Base-by-base conservation (phyloP, 2,888 invertebrate species). In the Polymixis flavicincta region DNA sequence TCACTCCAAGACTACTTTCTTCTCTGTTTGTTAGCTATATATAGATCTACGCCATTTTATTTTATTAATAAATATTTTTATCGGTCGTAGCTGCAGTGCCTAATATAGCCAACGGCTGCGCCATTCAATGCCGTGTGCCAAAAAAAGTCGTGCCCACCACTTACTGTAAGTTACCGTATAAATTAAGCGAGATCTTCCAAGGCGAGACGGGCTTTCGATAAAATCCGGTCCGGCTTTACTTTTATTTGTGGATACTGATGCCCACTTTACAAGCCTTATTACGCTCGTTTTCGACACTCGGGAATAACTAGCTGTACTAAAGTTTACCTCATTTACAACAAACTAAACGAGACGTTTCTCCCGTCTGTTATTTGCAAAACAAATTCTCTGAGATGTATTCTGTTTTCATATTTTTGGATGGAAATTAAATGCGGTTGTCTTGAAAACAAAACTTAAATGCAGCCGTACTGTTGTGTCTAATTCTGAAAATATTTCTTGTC, bases 121-220 rank as follows among this genome's bases (percentile, higher is more conserved):
- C 66, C 61, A 74, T 55, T 90, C 93, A 93, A 92, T 93, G 93
- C 83, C 92, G 88, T 91, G 91, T 90, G 91, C 93, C 92, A 93
- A 93, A 93, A 78, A 93, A 93, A 91, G 90, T 90, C 90, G 87
- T 87, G 89, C 88, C 87, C 77, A 86, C 84, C 83, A 85, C 87
- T 89, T 90, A 87, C 84, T 89, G 85, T 86, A 86, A 84, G 80
- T 89, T 89, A 85, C 88, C 81, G 89, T 90, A 91, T 91, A 89
- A 88, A 90, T 90, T 89, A 92, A 92, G 89, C 90, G 90, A 90
- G 90, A 89, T 90, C 89, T 86, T 90, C 88, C 91, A 92, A 92
- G 91, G 90, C 91, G 84, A 91, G 89, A 85, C 89, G 84, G 89
- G 90, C 90, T 90, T 90, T 92, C 90, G 89, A 90, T 92, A 88